Evolutionary conservation across 2,113 vertebrate genomes (phyloP).

Genomic region (Pithys albifrons): DNA sequence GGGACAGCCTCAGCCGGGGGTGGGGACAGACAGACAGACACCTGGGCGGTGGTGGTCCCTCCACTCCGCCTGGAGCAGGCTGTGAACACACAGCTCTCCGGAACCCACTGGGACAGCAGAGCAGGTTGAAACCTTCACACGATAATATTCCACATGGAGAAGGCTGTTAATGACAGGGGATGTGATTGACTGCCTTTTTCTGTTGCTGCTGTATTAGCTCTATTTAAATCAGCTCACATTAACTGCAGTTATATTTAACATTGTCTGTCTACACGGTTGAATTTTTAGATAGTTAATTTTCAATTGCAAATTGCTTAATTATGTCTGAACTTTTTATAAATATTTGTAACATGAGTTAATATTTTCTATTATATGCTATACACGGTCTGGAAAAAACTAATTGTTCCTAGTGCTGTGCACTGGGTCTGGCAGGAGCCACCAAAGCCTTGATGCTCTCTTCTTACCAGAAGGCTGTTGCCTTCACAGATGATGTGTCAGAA

Average conservation of each 20-base stretch:
- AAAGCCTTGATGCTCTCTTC: neutral
- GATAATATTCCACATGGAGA: neutral
- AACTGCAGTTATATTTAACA: neutral
- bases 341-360: constrained; percentile 10
- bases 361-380: neutral
- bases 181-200: constrained; percentile 9
- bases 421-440: neutral
- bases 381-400: neutral
- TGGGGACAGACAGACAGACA: fast-evolving
- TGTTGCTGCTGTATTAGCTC: neutral
- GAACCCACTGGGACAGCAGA: neutral
- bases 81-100: neutral
- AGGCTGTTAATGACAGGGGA: neutral
- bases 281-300: constrained; percentile 48
- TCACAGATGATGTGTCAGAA: neutral
- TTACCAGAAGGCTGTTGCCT: neutral
- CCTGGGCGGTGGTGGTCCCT: fast-evolving
- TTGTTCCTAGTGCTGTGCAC: neutral
- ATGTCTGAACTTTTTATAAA: constrained; percentile 35
- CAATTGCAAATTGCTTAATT: neutral
- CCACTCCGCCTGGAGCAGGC: neutral
- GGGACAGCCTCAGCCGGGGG: neutral
- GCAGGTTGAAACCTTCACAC: neutral
- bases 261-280: neutral
- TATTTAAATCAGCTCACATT: constrained; percentile 2